A percentile compares a stretch with the other conserved stretches of the same genome.
Evolutionary conservation across 2,888 invertebrate species (phyloP).

Genomic region (Chloromyia formosa): DNA sequence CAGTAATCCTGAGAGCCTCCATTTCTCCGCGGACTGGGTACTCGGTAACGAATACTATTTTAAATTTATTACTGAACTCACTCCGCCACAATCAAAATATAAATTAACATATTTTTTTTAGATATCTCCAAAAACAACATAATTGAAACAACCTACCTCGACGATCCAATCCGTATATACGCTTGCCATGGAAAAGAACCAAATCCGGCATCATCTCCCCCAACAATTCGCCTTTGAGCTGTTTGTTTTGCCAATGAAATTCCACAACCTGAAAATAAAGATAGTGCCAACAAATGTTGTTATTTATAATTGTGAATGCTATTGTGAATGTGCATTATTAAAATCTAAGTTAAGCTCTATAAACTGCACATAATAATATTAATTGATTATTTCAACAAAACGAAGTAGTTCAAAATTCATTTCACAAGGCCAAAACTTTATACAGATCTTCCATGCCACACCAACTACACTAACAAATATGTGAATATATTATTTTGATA

Average conservation of each 20-base stretch:
- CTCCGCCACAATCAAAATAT: no score
- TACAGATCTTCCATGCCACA: slow-evolving; percentile 49
- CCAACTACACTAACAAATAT: slow-evolving; percentile 43
- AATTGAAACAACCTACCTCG: slow-evolving; percentile 77
- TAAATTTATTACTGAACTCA: no score
- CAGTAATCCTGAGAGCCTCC: no score
- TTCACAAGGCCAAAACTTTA: slow-evolving; percentile 42
- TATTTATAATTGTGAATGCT: slow-evolving; percentile 4
- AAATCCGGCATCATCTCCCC: slow-evolving; percentile 93
- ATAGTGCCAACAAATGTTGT: slow-evolving; percentile 8
- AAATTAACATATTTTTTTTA: no score
- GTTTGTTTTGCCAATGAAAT: slow-evolving; percentile 85
- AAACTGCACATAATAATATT: not conserved
- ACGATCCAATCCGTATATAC: slow-evolving; percentile 92
- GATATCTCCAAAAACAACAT: no score
- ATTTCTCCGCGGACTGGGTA: no score
- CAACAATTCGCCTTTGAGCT: slow-evolving; percentile 89
- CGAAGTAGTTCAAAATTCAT: not conserved
- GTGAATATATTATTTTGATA: slow-evolving; percentile 42
- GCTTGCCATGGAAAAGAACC: slow-evolving; percentile 97
- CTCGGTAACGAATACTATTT: no score
- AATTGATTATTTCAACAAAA: slow-evolving; percentile 9
- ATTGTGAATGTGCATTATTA: not conserved
- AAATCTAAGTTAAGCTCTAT: slow-evolving; percentile 18
- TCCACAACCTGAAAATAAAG: slow-evolving; percentile 81